A percentile compares a stretch with the other conserved stretches of the same genome.
These are phyloP conservation scores for Buphagus erythrorhynchus DNA, from an alignment of 2,797 vertebrate genomes.

Conservation along the genomic window DNA sequence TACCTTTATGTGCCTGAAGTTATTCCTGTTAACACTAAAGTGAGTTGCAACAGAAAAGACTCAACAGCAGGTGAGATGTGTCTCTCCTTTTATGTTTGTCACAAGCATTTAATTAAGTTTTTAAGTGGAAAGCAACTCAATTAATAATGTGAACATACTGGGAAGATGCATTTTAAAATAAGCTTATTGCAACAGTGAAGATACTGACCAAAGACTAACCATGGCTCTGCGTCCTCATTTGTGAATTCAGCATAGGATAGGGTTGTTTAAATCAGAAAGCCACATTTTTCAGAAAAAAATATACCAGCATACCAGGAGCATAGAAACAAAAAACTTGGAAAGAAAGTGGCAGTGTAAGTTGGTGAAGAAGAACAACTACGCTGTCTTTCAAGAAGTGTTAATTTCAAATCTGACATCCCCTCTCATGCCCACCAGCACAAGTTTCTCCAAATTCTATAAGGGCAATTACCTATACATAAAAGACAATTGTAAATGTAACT, in stretches of 20 bases:
- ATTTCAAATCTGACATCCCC: not conserved
- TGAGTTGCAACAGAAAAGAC: slow-evolving; percentile 18
- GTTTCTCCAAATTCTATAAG: not conserved
- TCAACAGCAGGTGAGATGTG: not conserved
- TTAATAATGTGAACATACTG: not conserved
- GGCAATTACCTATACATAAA: not conserved
- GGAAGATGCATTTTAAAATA: slow-evolving; percentile 5
- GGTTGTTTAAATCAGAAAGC: not conserved
- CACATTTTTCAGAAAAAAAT: not conserved
- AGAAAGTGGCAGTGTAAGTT: not conserved
- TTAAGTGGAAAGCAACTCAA: slow-evolving; percentile 15
- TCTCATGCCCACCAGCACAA: not conserved
- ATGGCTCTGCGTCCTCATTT: not conserved
- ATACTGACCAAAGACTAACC: not conserved
- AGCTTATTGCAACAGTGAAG: not conserved
- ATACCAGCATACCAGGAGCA: not conserved
- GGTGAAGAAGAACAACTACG: not conserved
- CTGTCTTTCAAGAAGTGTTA: not conserved
- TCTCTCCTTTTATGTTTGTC: slow-evolving; percentile 7
- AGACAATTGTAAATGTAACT: not conserved
- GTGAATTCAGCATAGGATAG: not conserved
- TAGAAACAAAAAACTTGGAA: not conserved
- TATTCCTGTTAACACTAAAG: slow-evolving; percentile 55
- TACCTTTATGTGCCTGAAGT: slow-evolving; percentile 12
- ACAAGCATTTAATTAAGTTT: slow-evolving; percentile 58